These are phyloP conservation scores for Ceratotherium simum DNA, from an alignment of 2,113 vertebrate species.

Conservation along the genomic window DNA sequence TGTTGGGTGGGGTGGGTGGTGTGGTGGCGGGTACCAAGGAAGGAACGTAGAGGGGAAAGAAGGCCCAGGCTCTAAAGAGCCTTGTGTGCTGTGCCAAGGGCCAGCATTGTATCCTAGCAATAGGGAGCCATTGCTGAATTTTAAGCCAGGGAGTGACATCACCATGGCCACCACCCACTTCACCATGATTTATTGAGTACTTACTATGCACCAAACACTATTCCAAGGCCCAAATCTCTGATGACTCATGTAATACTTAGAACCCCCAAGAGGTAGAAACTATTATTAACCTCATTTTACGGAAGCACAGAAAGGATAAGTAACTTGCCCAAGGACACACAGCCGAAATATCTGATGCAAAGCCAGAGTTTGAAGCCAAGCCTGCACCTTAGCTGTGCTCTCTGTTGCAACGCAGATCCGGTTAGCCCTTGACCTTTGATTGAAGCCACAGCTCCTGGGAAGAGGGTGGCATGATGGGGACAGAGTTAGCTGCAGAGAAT, in stretches of 20 bases:
- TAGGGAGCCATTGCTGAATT: background rate
- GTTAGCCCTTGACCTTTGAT: no score
- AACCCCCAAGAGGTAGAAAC: background rate
- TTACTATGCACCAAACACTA: rapidly evolving
- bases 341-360: background rate
- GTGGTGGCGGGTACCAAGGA: rapidly evolving
- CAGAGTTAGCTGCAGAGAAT: no score
- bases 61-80: rapidly evolving
- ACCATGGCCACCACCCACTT: rapidly evolving
- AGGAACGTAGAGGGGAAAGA: rapidly evolving
- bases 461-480: rapidly evolving
- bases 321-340: background rate
- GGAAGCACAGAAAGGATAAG: background rate
- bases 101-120: rapidly evolving
- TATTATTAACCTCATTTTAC: background rate
- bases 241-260: rapidly evolving
- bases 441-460: background rate
- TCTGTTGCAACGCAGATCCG: rapidly evolving
- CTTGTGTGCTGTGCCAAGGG: rapidly evolving
- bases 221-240: background rate
- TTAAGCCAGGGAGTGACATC: background rate
- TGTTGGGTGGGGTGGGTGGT: rapidly evolving
- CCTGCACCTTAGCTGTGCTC: rapidly evolving
- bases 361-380: background rate
- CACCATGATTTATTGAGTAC: rapidly evolving